Evolutionary conservation across 2,888 invertebrate species (phyloP).

Genomic region (Dryomyza anilis): DNA sequence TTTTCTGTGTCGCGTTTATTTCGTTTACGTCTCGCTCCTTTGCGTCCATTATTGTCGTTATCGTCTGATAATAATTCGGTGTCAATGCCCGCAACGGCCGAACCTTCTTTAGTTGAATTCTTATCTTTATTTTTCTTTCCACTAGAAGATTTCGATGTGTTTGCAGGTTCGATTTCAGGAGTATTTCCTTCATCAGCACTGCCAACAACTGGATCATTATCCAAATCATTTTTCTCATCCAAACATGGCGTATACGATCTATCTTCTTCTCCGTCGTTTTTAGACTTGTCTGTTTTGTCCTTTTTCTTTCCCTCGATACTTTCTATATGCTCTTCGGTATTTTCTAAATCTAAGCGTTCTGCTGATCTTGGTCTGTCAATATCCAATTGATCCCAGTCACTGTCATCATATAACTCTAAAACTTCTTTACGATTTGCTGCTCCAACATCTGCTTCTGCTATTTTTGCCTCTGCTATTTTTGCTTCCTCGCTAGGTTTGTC

Average conservation of each 20-base stretch:
- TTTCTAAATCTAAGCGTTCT: conserved; percentile 23
- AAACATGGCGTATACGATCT: conserved; percentile 76
- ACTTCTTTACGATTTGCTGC: conserved; percentile 58
- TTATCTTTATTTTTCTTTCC: conserved; percentile 20
- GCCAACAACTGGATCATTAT: conserved; percentile 39
- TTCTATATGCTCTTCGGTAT: conserved; percentile 17
- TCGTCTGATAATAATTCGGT: conserved; percentile 79
- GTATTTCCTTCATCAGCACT: too few relatives aligned
- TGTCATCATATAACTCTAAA: conserved; percentile 65
- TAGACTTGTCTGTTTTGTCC: conserved; percentile 22
- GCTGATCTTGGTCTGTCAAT: conserved; percentile 51
- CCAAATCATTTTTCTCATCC: conserved; percentile 66
- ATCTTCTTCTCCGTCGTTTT: conserved; percentile 65
- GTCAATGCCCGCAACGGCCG: conserved; percentile 66
- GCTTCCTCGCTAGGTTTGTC: conserved; percentile 34
- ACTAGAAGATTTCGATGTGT: background rate
- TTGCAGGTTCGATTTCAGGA: conserved; percentile 23
- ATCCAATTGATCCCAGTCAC: conserved; percentile 61
- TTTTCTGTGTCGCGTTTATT: conserved; percentile 49
- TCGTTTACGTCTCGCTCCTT: conserved; percentile 33
- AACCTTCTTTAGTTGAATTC: conserved; percentile 1
- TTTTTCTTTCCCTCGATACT: conserved; percentile 4
- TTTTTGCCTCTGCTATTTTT: conserved; percentile 34
- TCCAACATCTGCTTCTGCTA: conserved; percentile 37
- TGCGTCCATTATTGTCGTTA: conserved; percentile 61